Base-by-base conservation (phyloP, 2,888 invertebrate species). In the Acleris holmiana region DNA sequence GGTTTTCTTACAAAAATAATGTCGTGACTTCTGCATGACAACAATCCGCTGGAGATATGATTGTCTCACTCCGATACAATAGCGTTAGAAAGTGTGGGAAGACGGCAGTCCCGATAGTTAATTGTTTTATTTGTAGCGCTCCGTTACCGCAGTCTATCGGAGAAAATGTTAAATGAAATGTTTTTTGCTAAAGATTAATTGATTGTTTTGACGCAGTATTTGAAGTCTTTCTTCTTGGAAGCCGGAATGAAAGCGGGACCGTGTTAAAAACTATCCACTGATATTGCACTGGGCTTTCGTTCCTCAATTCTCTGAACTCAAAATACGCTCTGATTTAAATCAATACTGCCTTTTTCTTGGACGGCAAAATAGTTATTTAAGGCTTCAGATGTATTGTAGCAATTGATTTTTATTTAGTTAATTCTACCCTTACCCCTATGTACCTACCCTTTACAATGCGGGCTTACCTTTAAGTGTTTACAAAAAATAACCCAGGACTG, bases 51-150 rank as follows among this genome's bases (percentile, higher is more conserved):
- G 71, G 76, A 80, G 82, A 82, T 83, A 80, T 80, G 76, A 87
- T 88, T 88, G 89, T 88, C 83, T 87, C 82, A 73, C 77, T 84
- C 76, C 72, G 66, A 69, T 76, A 90, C 89, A 91, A 90, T 88
- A 76, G 81, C 77, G 83, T 79, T 91, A 83, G 91, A 91, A 91
- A 91, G 91, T 91, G 89, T 91, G 91, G 84, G 91, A 91, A 89
- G 82, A 77, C 71, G 73, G 75, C 71, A 73, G 76, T 77, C 80
- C 75, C 76, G 77, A 79, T 85, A 81, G 82, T 84, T 88, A 86
- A 88, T 88, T 87, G 86, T 87, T 86, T 80, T 75, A 78, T 74
- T 68, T 61, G 64, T 46, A 54, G 59, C 35, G 29, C 59, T 56
- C 69, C 69, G 74, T 73, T 76, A 69, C 72, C 67, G 68, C 66